A percentile compares a stretch with the other conserved stretches of the same genome.
Conservation (phyloP, 1,140 invertebrate species). For the Drosophila varians region DNA sequence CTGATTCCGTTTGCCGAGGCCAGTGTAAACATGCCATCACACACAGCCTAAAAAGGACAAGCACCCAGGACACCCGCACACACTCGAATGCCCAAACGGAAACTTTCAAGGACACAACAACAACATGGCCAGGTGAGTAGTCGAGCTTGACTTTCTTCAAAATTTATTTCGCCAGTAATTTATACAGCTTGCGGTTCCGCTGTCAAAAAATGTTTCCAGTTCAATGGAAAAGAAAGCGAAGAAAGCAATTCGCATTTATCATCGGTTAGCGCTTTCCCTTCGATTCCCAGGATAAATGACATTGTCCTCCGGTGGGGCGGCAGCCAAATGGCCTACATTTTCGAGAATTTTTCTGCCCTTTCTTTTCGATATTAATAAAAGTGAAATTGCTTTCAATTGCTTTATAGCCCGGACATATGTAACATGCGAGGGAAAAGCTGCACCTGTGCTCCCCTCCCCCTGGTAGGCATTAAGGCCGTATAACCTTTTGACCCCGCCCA, state of each 20-base stretch:
- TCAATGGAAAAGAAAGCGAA: slow-evolving; percentile 45
- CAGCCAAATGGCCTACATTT: too few species aligned
- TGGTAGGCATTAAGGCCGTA: neutral
- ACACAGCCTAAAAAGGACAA: neutral
- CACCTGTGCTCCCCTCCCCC: slow-evolving; percentile 1
- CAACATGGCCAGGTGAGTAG: slow-evolving; percentile 70
- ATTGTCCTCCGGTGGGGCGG: slow-evolving; percentile 3
- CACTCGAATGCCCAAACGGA: slow-evolving; percentile 35
- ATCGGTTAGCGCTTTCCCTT: slow-evolving; percentile 24
- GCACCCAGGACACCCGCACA: slow-evolving; percentile 1
- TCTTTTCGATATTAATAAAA: slow-evolving; percentile 34
- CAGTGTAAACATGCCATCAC: slow-evolving; percentile 45
- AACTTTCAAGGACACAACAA: slow-evolving; percentile 41
- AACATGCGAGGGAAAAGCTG: slow-evolving; percentile 10
- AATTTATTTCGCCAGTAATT: slow-evolving; percentile 27
- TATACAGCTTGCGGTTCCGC: slow-evolving; percentile 21
- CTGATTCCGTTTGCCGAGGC: slow-evolving; percentile 38
- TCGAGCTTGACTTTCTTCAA: slow-evolving; percentile 22
- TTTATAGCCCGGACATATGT: slow-evolving; percentile 5
- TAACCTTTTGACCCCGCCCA: neutral
- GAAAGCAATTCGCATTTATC: slow-evolving; percentile 63
- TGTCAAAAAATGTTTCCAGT: slow-evolving; percentile 61
- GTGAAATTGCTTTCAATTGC: slow-evolving; percentile 40
- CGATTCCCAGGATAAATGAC: slow-evolving; percentile 11
- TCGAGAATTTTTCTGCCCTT: slow-evolving; percentile 3